Conservation (phyloP, 2,888 invertebrate species). For the Campopleginae sp. region DNA sequence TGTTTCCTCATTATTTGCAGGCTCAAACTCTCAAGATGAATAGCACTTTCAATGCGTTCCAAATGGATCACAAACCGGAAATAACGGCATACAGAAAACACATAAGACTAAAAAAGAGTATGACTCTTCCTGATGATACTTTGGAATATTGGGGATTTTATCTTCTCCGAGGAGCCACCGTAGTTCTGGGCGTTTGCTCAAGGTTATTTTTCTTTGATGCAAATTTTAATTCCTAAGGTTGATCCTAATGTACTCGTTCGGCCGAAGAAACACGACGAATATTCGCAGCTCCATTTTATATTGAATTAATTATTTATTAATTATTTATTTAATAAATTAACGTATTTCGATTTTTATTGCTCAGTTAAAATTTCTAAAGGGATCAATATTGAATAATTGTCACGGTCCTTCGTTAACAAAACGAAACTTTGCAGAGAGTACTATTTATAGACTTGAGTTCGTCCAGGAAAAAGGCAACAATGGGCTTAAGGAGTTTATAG, state of each 20-base stretch:
- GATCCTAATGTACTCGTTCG: background rate
- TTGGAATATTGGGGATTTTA: constrained; percentile 96
- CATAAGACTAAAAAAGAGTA: constrained; percentile 91
- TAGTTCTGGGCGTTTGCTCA: constrained; percentile 92
- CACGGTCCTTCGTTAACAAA: too few relatives aligned
- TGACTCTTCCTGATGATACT: constrained; percentile 93
- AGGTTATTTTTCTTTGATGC: constrained; percentile 84
- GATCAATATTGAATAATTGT: too few relatives aligned
- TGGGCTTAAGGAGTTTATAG: background rate
- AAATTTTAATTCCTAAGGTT: background rate
- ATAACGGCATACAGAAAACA: constrained; percentile 89
- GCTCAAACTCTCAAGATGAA: constrained; percentile 92
- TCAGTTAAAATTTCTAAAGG: too few relatives aligned
- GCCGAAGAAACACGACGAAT: too few relatives aligned
- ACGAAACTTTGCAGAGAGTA: too few relatives aligned
- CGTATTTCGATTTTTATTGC: too few relatives aligned
- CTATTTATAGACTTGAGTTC: too few relatives aligned
- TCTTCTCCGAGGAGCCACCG: constrained; percentile 91
- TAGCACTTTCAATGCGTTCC: constrained; percentile 89
- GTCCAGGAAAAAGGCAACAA: too few relatives aligned
- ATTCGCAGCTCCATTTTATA: too few relatives aligned
- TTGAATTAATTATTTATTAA: too few relatives aligned
- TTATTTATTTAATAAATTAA: too few relatives aligned
- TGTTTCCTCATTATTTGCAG: constrained; percentile 81
- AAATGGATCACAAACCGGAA: constrained; percentile 89